Conservation (phyloP, 2,113 vertebrate genomes). For the Chionomys nivalis region DNA sequence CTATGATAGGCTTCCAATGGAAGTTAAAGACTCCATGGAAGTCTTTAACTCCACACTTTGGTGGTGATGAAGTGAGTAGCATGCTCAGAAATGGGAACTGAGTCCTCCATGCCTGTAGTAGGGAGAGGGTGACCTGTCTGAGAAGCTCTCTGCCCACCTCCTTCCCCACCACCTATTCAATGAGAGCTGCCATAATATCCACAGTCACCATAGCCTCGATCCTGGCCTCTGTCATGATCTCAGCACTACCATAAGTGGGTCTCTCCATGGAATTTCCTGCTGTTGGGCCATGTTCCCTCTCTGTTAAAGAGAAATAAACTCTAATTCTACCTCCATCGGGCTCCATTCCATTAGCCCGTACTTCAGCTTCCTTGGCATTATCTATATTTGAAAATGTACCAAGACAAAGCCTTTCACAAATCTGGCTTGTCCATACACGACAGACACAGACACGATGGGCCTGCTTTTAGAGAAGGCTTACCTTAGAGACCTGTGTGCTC, state of each 20-base stretch:
- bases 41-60: conserved; percentile 82
- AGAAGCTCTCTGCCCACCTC: conserved; percentile 87
- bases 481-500: background rate
- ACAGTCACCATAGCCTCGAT: background rate
- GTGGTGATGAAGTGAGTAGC: conserved; percentile 93
- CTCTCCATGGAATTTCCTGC: no score
- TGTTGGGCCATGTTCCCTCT: no score
- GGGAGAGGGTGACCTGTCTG: conserved; percentile 93
- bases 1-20: conserved; percentile 81
- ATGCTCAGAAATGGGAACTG: conserved; percentile 93
- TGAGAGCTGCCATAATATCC: background rate
- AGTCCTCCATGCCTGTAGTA: conserved; percentile 95
- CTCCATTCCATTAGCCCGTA: background rate
- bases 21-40: conserved; percentile 41
- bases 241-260: background rate
- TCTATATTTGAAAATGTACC: conserved; percentile 95
- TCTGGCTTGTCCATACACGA: conserved; percentile 95
- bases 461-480: conserved; percentile 56
- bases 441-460: conserved; percentile 92
- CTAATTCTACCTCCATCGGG: background rate
- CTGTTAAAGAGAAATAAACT: background rate
- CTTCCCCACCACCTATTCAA: conserved; percentile 85
- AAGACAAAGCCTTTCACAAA: conserved; percentile 96
- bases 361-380: conserved; percentile 91
- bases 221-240: background rate